phyloP scores from a whole-genome alignment of 2,888 invertebrate species.

The Papilio demoleus region DNA sequence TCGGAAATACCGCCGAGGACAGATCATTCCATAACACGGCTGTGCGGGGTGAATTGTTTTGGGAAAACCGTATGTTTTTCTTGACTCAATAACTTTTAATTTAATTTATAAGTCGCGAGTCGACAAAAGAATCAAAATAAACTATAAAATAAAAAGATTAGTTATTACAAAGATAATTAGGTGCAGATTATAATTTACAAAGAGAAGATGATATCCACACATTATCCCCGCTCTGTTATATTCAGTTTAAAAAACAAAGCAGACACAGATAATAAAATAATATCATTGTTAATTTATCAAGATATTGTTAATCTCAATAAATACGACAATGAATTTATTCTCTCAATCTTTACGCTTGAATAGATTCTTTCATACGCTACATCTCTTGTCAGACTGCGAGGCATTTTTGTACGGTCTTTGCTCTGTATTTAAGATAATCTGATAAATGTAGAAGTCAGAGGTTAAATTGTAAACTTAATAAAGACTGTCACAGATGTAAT shows the following conservation, averaged over 20 bases:
- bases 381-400: slow-evolving; percentile 7
- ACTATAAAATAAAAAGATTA: no score
- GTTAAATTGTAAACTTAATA: slow-evolving; percentile 1
- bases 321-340: background rate
- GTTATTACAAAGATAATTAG: no score
- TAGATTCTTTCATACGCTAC: slow-evolving; percentile 17
- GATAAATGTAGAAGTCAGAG: background rate
- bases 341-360: background rate
- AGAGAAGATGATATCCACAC: no score
- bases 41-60: no score
- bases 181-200: no score
- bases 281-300: background rate
- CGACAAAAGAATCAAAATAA: no score
- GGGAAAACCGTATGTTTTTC: no score
- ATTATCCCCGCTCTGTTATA: background rate
- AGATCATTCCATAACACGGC: no score
- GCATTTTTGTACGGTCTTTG: slow-evolving; percentile 13
- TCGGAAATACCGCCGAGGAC: no score
- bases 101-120: no score
- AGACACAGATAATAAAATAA: background rate
- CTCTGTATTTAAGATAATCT: background rate
- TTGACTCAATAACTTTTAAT: no score
- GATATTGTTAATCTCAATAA: background rate
- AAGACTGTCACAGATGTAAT: background rate
- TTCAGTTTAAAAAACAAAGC: background rate